Evolutionary conservation across 2,888 invertebrate genomes (phyloP), one percentile per base, ranked within the genome.

Genomic region (Scelioninae gen. 1): DNA sequence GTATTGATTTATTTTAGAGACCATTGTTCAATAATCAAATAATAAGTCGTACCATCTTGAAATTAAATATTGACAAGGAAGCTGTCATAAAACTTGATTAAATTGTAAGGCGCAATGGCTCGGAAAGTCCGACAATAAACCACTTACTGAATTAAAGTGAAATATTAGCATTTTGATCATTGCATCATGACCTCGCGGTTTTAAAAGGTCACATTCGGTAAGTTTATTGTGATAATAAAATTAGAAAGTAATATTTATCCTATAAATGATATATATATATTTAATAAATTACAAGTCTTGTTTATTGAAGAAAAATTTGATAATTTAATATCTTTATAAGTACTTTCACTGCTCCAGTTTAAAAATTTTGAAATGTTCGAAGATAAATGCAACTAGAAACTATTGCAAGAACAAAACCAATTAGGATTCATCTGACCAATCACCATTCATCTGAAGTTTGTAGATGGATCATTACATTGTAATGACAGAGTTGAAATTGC

Each of bases 141-240:
- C 58, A 58, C 40, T 58, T 58, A 58, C 34, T 23, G 38, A 58
- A 16, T 58, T 58, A 16, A 58, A 58, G 38, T 38, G 40, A 34
- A 58, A 58, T 58, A 58, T 58, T 58, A 58, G 58, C 38, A 58
- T 40, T 40, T 15, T 40, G 38, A 40, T 58, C 55, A 32, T 55
- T 55, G 31, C 38, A 58, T 40, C 16, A 58, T 58, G 23, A 58
- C 40, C 40, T 55, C 31, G 23, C 31, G 3, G 9, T 47, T 47
- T 47, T 47, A 47, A 47, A 7, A 47, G 47, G 13, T 47, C 15
- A 49, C 49, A 9, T 49, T n/a, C 23, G 45, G 6, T 15, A 47
- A 45, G 5, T 47, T 47, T 47, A 47, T 10, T 43, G 5, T 43
- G n/a, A 3, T 43, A 23, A 23, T 23, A 23, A 23, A 23, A 23